phyloP scores from a whole-genome alignment of 2,888 invertebrate genomes.

The Seira musarum region DNA sequence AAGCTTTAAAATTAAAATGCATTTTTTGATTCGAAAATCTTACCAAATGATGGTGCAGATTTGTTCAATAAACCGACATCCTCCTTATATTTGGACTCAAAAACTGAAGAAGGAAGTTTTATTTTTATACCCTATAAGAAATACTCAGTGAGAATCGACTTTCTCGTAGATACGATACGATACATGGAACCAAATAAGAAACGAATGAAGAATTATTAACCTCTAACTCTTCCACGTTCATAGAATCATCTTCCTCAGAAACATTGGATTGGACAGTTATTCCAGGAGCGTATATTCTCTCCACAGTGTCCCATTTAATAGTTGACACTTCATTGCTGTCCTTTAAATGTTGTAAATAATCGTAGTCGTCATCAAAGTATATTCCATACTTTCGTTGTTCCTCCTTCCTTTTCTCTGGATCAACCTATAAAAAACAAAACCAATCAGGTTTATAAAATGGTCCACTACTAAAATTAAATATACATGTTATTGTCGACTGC shows the following conservation, averaged over 20 bases:
- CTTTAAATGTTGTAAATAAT: constrained; percentile 93
- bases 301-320: constrained; percentile 70
- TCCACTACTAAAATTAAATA: background rate
- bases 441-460: background rate
- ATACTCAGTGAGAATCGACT: constrained; percentile 16
- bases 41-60: constrained; percentile 82
- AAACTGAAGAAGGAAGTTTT: constrained; percentile 87
- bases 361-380: constrained; percentile 94
- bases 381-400: constrained; percentile 91
- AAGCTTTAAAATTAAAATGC: background rate
- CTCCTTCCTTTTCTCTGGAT: constrained; percentile 76
- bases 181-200: background rate
- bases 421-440: constrained; percentile 68
- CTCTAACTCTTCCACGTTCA: constrained; percentile 49
- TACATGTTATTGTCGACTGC: background rate
- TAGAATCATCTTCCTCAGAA: background rate
- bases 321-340: constrained; percentile 73
- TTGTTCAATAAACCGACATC: constrained; percentile 87
- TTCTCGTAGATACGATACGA: background rate
- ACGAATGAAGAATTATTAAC: constrained; percentile 25
- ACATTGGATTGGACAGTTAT: background rate
- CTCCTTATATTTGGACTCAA: constrained; percentile 90
- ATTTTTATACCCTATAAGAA: constrained; percentile 71
- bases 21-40: constrained; percentile 3
- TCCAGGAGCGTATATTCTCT: constrained; percentile 61